A percentile compares a stretch with the other conserved stretches of the same genome.
Evolutionary conservation across 2,888 invertebrate genomes (phyloP).

Genomic region (Idaea straminata): DNA sequence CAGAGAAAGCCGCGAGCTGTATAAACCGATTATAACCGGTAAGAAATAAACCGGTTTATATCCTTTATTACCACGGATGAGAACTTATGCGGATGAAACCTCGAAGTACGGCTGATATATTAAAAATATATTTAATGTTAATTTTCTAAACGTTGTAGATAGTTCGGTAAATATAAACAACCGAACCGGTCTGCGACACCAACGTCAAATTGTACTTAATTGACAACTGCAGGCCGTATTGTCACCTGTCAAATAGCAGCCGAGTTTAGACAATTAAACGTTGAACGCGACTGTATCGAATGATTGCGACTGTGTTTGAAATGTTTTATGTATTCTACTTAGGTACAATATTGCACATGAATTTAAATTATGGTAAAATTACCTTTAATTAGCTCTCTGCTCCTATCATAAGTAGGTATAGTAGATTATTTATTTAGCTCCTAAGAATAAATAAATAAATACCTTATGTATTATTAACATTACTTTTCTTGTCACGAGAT

Average conservation of each 20-base stretch:
- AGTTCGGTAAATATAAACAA: slow-evolving; percentile 9
- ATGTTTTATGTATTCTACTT: background rate
- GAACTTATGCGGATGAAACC: no score
- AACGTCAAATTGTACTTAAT: slow-evolving; percentile 29
- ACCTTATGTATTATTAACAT: no score
- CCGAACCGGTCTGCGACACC: slow-evolving; percentile 13
- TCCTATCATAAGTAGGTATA: no score
- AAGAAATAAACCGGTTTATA: no score
- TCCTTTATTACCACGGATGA: no score
- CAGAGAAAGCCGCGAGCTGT: no score
- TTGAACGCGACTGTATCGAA: slow-evolving; percentile 29
- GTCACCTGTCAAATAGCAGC: slow-evolving; percentile 35
- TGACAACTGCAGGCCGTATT: slow-evolving; percentile 34
- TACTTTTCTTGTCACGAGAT: no score
- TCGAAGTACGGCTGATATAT: no score
- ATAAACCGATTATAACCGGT: no score
- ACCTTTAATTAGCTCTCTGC: no score
- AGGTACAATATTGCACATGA: background rate
- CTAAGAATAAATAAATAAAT: no score
- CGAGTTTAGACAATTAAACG: slow-evolving; percentile 38
- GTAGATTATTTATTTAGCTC: no score
- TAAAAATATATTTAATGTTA: background rate
- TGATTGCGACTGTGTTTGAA: slow-evolving; percentile 1
- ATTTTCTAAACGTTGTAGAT: background rate
- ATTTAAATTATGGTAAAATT: background rate